Base-by-base conservation (phyloP, 2,797 vertebrate species). In the Sebastolobus alascanus region DNA sequence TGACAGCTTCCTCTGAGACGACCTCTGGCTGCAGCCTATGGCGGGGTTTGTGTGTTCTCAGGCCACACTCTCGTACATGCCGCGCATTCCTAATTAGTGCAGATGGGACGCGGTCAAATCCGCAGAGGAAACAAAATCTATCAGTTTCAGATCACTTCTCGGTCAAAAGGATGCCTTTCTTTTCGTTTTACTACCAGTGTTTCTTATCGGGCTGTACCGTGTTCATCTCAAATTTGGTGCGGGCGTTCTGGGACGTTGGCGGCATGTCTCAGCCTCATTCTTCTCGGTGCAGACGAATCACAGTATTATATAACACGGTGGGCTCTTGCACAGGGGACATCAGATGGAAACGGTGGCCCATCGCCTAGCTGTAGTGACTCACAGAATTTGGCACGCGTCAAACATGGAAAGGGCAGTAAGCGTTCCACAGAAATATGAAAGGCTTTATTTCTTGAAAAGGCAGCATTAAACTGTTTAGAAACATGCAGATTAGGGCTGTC, bases 211-310 rank as follows among this genome's bases (percentile, higher is more conserved):
- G 33, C 25, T 37, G 58, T 2, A 5, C 14, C 75, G 40, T 71
- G 43, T 68, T 31, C 35, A 58, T 69, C 29, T 40, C 65, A 13
- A 80, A 25, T 71, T 31, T 71, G 14, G 9, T 25, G n/a, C 27
- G 12, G 63, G 22, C 67, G 43, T 18, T 46, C 16, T 18, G 43
- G 43, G 16, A 18, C 1, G 43, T 46, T 46, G 16, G 43, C 43
- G 20, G 20, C 35, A n/a, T 58, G 68, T 86, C 43, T 80, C 54
- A 3, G 20, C 31, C 33, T 68, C 55, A 43, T 73, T 86, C 66
- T 64, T 81, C 74, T 83, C 76, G 83, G 82, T 77, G 68, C 73
- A 75, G 80, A 91, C 92, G 91, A 93, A 91, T 91, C 89, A 89
- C 71, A n/a, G 67, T 29, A 11, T 93, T 93, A 91, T 88, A 89